A percentile compares a stretch with the other conserved stretches of the same genome.
Evolutionary conservation across 2,113 vertebrate genomes (phyloP).

Genomic region (Rutilus rutilus): DNA sequence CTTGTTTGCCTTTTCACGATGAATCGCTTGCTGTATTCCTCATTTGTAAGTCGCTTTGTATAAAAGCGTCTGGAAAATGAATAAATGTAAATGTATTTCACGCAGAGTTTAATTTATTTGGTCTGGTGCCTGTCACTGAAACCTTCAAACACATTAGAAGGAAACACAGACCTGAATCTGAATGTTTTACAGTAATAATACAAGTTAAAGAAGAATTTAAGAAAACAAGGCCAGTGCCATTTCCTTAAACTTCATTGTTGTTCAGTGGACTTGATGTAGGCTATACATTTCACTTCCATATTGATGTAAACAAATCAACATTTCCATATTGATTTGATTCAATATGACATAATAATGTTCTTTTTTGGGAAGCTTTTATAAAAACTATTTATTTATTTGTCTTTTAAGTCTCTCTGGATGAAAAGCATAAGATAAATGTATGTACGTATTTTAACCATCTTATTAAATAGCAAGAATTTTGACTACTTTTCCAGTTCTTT

Average conservation of each 20-base stretch:
- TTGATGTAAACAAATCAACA: background rate
- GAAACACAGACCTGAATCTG: background rate
- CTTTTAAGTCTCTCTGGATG: background rate
- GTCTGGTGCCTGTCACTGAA: conserved; percentile 6
- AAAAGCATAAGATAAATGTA: background rate
- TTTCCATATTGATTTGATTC: background rate
- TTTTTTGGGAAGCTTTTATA: background rate
- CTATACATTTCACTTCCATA: background rate
- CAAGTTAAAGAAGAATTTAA: background rate
- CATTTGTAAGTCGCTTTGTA: too few relatives aligned
- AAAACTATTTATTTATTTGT: background rate
- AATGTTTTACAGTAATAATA: conserved; percentile 12
- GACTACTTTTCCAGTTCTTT: background rate
- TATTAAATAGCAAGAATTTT: background rate
- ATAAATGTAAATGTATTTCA: background rate
- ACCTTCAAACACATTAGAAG: background rate
- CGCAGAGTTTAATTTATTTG: conserved; percentile 2
- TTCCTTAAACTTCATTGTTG: background rate
- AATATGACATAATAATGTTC: background rate
- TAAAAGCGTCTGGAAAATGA: too few relatives aligned
- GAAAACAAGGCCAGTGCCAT: background rate
- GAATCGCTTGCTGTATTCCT: too few relatives aligned
- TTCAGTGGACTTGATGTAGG: background rate
- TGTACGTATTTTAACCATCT: background rate
- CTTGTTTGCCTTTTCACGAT: too few relatives aligned